Percentiles rank a stretch among this genome's conserved stretches.
phyloP scores from a whole-genome alignment of 2,797 vertebrate species.

The Leptodactylus fallax region DNA sequence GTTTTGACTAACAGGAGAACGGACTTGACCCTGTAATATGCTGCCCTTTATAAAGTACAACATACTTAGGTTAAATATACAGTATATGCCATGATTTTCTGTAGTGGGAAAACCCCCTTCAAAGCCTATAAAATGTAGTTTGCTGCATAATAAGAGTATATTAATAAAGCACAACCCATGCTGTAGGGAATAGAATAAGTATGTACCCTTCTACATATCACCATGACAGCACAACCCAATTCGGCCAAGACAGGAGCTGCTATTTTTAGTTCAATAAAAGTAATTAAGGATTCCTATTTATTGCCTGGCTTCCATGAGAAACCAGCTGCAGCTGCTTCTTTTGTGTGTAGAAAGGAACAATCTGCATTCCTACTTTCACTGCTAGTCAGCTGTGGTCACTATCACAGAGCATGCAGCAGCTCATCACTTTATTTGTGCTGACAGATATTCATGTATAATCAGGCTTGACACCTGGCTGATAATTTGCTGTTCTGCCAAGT shows the following conservation, averaged over 20 bases:
- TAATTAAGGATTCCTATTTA: conserved; percentile 59
- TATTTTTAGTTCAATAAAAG: conserved; percentile 59
- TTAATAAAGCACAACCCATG: neutral
- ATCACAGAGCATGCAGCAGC: neutral
- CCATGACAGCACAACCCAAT: conserved; percentile 41
- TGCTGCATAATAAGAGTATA: no score
- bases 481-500: neutral
- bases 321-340: conserved; percentile 56
- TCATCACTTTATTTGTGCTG: neutral
- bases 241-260: conserved; percentile 15
- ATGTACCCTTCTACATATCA: conserved; percentile 1
- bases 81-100: no score
- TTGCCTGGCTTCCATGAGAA: conserved; percentile 37
- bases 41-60: no score
- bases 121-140: no score
- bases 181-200: neutral
- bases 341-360: conserved; percentile 49
- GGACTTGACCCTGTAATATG: no score
- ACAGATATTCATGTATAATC: neutral
- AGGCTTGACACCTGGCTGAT: neutral
- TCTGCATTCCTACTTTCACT: conserved; percentile 14
- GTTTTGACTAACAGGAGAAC: no score
- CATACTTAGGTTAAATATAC: no score
- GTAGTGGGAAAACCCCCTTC: no score
- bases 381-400: conserved; percentile 25